A percentile compares a stretch with the other conserved stretches of the same genome.
Evolutionary conservation across 2,113 vertebrate species (phyloP).

Genomic region (Zosterops borbonicus): DNA sequence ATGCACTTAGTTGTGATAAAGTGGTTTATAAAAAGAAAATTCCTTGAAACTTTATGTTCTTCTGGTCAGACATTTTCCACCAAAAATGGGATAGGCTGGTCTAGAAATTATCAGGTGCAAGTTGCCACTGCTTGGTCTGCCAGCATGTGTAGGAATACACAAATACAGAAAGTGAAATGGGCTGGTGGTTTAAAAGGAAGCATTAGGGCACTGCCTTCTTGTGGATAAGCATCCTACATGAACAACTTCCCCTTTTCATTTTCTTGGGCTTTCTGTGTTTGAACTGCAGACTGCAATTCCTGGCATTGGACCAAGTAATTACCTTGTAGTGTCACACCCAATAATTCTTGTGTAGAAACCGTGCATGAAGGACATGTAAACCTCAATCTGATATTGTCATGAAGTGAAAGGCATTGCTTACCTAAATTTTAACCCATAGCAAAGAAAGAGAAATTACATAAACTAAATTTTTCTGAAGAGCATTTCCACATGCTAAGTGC

Average conservation of each 20-base stretch:
- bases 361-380: neutral
- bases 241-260: neutral
- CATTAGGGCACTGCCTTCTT: neutral
- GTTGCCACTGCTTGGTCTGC: neutral
- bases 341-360: neutral
- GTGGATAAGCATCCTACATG: neutral
- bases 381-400: neutral
- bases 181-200: neutral
- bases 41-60: neutral
- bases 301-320: neutral
- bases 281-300: neutral
- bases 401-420: neutral
- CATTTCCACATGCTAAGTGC: neutral
- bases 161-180: neutral
- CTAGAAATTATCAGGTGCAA: neutral
- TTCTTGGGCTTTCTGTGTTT: neutral
- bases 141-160: neutral
- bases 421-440: neutral
- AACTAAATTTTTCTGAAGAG: neutral
- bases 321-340: neutral
- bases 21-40: neutral
- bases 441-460: neutral
- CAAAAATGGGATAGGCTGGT: neutral
- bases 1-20: neutral
- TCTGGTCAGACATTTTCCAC: conserved; percentile 4